Conservation (phyloP, 2,113 vertebrate species). For the Eonycteris spelaea region DNA sequence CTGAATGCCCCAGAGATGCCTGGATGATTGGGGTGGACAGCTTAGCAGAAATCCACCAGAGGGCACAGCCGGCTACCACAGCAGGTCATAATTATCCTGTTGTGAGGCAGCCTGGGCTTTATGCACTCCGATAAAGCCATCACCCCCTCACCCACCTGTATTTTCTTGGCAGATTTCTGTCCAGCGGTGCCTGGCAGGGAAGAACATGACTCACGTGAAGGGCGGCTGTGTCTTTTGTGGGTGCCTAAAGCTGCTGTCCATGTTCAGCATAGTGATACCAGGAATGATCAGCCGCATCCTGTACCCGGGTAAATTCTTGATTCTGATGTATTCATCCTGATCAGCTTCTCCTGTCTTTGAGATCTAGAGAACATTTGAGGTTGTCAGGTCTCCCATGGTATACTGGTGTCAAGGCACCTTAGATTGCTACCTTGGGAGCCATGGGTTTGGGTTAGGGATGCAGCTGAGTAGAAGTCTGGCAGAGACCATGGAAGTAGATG, state of each 20-base stretch:
- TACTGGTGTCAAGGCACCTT: neutral
- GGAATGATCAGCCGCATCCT: constrained; percentile 59
- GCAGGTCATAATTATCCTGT: neutral
- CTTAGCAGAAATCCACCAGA: neutral
- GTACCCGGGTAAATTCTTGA: neutral
- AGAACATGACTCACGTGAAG: neutral
- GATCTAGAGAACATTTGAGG: neutral
- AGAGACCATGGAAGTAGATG: neutral
- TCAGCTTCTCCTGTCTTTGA: neutral
- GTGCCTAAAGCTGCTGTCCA: constrained; percentile 47
- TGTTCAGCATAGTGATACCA: constrained; percentile 38
- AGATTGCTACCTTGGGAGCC: too few relatives aligned
- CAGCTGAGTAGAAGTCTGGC: neutral
- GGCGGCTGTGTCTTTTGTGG: neutral
- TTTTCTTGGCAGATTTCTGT: constrained; percentile 39
- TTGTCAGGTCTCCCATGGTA: neutral
- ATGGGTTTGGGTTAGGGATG: neutral
- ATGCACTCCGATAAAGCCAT: neutral
- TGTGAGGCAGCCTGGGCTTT: neutral
- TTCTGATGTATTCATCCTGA: neutral
- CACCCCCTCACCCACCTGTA: neutral
- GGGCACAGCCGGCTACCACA: neutral
- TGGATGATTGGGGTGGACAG: too few relatives aligned
- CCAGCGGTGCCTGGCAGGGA: constrained; percentile 47
- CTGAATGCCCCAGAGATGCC: neutral